Percentiles rank a stretch among this genome's conserved stretches.
phyloP scores from a whole-genome alignment of 1,140 invertebrate genomes.

The Nymphalis io region DNA sequence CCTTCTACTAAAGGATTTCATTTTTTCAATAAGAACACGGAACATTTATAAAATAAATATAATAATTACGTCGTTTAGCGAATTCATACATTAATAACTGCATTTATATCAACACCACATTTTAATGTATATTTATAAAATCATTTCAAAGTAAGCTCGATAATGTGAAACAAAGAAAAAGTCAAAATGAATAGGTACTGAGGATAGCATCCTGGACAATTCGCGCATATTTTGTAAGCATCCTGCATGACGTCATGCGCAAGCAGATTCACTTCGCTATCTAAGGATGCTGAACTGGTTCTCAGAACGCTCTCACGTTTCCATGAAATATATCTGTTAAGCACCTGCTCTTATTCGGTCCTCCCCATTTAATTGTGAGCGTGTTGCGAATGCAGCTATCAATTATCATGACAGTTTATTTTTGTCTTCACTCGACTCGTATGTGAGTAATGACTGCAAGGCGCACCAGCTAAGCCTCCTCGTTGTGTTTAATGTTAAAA shows the following conservation, averaged over 20 bases:
- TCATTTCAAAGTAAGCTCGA: neutral
- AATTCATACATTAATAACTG: too few relatives aligned
- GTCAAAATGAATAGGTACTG: constrained; percentile 1
- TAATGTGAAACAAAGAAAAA: constrained; percentile 1
- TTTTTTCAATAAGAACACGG: too few relatives aligned
- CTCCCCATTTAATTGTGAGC: constrained; percentile 65
- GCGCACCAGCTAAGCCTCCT: constrained; percentile 33
- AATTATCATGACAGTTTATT: constrained; percentile 61
- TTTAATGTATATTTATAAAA: too few relatives aligned
- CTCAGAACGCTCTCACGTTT: constrained; percentile 64
- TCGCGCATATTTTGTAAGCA: constrained; percentile 28
- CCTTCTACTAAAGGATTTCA: neutral
- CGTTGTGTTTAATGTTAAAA: neutral
- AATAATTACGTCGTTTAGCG: too few relatives aligned
- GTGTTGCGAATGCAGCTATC: constrained; percentile 61
- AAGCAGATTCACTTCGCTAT: constrained; percentile 44
- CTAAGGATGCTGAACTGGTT: constrained; percentile 55
- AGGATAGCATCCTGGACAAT: constrained; percentile 16
- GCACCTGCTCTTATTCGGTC: constrained; percentile 67
- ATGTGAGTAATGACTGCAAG: constrained; percentile 39
- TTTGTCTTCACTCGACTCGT: constrained; percentile 32
- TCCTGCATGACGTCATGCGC: constrained; percentile 52
- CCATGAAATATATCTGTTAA: constrained; percentile 58
- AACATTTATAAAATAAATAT: too few relatives aligned
- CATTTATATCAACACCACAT: too few relatives aligned